phyloP scores from a whole-genome alignment of 2,888 invertebrate genomes.

The Leucophenga montana region DNA sequence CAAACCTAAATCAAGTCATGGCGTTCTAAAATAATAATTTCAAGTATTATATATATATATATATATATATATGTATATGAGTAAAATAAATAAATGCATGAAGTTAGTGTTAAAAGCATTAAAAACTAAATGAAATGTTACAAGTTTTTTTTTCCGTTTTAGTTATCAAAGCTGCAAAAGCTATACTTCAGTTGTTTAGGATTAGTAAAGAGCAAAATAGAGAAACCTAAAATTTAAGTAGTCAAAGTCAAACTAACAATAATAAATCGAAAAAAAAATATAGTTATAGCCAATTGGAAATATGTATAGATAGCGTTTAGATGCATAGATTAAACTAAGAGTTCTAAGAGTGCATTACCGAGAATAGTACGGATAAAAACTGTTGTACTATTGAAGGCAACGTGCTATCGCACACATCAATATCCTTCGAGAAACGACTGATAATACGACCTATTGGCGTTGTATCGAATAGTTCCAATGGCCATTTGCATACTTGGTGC shows the following conservation, averaged over 20 bases:
- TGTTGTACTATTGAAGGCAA: slow-evolving; percentile 73
- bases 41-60: slow-evolving; percentile 11
- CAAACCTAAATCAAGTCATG: slow-evolving; percentile 56
- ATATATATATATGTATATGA: too few species aligned
- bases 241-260: background rate
- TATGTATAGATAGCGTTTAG: background rate
- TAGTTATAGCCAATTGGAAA: background rate
- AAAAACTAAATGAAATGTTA: slow-evolving; percentile 18
- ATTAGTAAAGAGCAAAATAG: slow-evolving; percentile 23
- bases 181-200: slow-evolving; percentile 26
- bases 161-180: slow-evolving; percentile 32
- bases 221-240: slow-evolving; percentile 7
- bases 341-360: slow-evolving; percentile 69
- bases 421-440: slow-evolving; percentile 79
- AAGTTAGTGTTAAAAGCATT: background rate
- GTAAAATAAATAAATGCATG: slow-evolving; percentile 31
- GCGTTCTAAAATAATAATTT: slow-evolving; percentile 32
- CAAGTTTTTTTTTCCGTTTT: background rate
- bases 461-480: slow-evolving; percentile 85
- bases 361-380: slow-evolving; percentile 72
- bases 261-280: background rate
- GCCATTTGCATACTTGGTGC: slow-evolving; percentile 78
- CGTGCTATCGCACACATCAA: slow-evolving; percentile 76
- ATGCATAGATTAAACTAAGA: background rate
- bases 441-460: slow-evolving; percentile 85